Conservation (phyloP, 2,113 vertebrate species). For the Isurus oxyrinchus region DNA sequence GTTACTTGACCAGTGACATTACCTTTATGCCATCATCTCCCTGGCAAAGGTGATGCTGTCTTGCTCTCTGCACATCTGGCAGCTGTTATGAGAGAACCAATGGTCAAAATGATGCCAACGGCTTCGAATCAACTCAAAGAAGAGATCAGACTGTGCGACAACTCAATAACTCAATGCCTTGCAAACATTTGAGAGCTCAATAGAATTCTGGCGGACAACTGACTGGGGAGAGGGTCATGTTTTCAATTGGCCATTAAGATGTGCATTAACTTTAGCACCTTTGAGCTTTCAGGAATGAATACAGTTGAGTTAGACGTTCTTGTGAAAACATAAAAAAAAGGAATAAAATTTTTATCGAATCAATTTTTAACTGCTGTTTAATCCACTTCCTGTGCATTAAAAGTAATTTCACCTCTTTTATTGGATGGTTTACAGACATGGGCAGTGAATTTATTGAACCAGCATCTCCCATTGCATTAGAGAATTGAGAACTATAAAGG, state of each 20-base stretch:
- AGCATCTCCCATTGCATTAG: background rate
- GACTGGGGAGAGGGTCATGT: background rate
- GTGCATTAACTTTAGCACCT: background rate
- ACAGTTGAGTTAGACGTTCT: background rate
- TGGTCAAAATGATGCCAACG: background rate
- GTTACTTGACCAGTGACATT: no score
- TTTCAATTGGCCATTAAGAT: background rate
- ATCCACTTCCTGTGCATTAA: background rate
- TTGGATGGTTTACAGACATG: background rate
- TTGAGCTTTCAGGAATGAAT: background rate
- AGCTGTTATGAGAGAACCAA: background rate
- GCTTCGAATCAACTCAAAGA: background rate
- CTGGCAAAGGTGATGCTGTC: background rate
- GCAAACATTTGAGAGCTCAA: background rate
- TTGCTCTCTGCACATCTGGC: background rate
- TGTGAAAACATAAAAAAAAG: background rate
- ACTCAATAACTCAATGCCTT: background rate
- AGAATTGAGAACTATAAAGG: background rate
- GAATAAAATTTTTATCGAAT: background rate
- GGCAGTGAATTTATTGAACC: conserved; percentile 10
- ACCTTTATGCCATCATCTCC: no score
- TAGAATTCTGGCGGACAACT: background rate
- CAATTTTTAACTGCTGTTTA: conserved; percentile 13
- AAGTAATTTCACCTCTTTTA: background rate
- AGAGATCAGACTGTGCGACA: background rate